A percentile compares a stretch with the other conserved stretches of the same genome.
phyloP scores from a whole-genome alignment of 2,888 invertebrate genomes.

The Drosophila ezoana region DNA sequence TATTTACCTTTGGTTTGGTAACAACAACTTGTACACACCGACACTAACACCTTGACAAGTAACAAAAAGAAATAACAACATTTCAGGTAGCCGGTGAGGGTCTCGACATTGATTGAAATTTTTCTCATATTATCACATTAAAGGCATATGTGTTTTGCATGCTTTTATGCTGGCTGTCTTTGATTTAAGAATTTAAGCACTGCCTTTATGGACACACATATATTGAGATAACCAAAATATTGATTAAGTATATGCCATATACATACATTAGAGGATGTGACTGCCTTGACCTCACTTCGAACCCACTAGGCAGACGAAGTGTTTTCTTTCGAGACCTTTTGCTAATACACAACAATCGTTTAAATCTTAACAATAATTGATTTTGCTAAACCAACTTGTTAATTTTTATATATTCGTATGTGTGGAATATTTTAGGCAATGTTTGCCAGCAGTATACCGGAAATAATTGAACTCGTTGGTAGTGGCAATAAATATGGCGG shows the following conservation, averaged over 20 bases:
- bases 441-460: slow-evolving; percentile 99
- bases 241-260: slow-evolving; percentile 25
- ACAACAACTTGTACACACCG: slow-evolving; percentile 53
- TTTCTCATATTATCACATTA: slow-evolving; percentile 2
- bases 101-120: slow-evolving; percentile 6
- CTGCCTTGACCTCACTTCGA: slow-evolving; percentile 49
- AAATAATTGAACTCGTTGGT: slow-evolving; percentile 99
- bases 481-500: slow-evolving; percentile 99
- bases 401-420: slow-evolving; percentile 62
- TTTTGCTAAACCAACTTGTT: slow-evolving; percentile 43
- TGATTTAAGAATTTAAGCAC: slow-evolving; percentile 50
- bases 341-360: slow-evolving; percentile 45
- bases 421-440: slow-evolving; percentile 93
- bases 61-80: slow-evolving; percentile 11
- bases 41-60: slow-evolving; percentile 34
- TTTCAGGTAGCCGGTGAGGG: slow-evolving; percentile 22
- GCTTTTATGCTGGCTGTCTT: slow-evolving; percentile 83
- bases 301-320: slow-evolving; percentile 31
- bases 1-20: slow-evolving; percentile 54
- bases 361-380: slow-evolving; percentile 40
- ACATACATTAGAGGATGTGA: too few relatives aligned
- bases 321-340: slow-evolving; percentile 12
- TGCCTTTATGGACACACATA: slow-evolving; percentile 52
- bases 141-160: slow-evolving; percentile 72
- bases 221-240: slow-evolving; percentile 24